Base-by-base conservation (phyloP, 2,113 vertebrate genomes). In the Tapirus terrestris region DNA sequence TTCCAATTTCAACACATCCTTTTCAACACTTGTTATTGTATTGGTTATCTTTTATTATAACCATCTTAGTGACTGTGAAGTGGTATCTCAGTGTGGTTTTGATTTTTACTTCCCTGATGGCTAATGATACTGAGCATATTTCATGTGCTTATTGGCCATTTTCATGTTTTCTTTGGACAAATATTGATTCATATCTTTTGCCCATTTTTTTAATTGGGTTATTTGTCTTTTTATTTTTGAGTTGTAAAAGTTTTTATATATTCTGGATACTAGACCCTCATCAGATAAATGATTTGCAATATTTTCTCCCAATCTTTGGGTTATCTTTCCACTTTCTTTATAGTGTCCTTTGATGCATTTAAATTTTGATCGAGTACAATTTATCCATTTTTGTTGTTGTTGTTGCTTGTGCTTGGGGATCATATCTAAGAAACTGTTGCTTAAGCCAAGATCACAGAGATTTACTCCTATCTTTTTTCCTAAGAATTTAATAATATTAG, bases 1-100 rank as follows among this genome's bases (percentile, higher is more conserved):
- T 36, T 48, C 20, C 8, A 33, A 31, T 82, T 91, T 86, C 53
- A 61, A 39, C 8, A 27, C 1, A 25, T 51, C 25, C 5, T 73
- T 77, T n/a, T 39, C 58, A 61, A 20, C 16, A 76, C 25, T 76
- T 68, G 14, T 39, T 75, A 67, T 53, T 43, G 4, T 45, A n/a
- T n/a, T n/a, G n/a, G n/a, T n/a, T 86, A 8, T 91, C 23, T 92
- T 94, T 96, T 68, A n/a, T 70, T 65, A 45, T 48, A 56, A 68
- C 25, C 5, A 16, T 53, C 43, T 48, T 89, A 36, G 36, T 31
- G 3, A 16, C 13, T 33, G 3, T 72, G 36, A 82, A 33, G 11
- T 56, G 25, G 12, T 25, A 12, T 83, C 12, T 84, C 70, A 31
- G 45, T 39, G 67, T 73, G 56, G 16, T 60, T 88, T 94, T 65